A percentile compares a stretch with the other conserved stretches of the same genome.
Evolutionary conservation across 30 jellyfish, hydroid and myxozoan genomes (phyloP).

Genomic region (Phacellophora camtschatica): DNA sequence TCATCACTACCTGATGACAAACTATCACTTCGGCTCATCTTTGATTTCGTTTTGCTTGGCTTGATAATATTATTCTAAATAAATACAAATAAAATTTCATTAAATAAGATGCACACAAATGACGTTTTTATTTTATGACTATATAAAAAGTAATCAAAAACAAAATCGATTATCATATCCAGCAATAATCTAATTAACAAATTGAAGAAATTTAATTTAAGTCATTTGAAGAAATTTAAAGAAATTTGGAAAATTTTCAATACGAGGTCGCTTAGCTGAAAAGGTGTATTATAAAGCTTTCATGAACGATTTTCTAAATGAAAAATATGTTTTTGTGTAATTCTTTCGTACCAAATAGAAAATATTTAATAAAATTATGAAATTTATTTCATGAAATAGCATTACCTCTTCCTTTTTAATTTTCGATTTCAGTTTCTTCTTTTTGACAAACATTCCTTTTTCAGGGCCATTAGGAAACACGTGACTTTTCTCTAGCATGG

Average conservation of each 20-base stretch:
- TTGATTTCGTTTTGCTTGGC: constrained; percentile 38
- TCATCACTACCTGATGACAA: constrained; percentile 33
- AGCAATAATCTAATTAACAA: too few relatives aligned
- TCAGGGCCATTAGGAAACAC: constrained; percentile 31
- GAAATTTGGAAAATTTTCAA: too few relatives aligned
- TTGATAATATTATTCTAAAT: constrained; percentile 1
- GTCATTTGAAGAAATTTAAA: too few relatives aligned
- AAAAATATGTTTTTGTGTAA: neutral
- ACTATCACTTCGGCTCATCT: constrained; percentile 42
- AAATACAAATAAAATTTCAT: neutral
- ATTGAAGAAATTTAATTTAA: too few relatives aligned
- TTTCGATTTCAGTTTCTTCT: constrained; percentile 19
- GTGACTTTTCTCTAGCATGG: constrained; percentile 28
- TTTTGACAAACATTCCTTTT: constrained; percentile 42
- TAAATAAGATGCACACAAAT: too few relatives aligned
- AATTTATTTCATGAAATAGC: neutral
- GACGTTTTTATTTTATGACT: too few relatives aligned
- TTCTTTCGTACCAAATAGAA: neutral
- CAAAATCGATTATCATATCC: too few relatives aligned
- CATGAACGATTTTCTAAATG: too few relatives aligned
- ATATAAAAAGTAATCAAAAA: too few relatives aligned
- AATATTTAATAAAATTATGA: neutral
- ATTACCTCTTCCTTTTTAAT: constrained; percentile 14
- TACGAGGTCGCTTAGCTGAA: too few relatives aligned
- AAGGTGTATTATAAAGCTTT: too few relatives aligned